phyloP scores from a whole-genome alignment of 2,888 invertebrate genomes.

The Parelbella ahira region DNA sequence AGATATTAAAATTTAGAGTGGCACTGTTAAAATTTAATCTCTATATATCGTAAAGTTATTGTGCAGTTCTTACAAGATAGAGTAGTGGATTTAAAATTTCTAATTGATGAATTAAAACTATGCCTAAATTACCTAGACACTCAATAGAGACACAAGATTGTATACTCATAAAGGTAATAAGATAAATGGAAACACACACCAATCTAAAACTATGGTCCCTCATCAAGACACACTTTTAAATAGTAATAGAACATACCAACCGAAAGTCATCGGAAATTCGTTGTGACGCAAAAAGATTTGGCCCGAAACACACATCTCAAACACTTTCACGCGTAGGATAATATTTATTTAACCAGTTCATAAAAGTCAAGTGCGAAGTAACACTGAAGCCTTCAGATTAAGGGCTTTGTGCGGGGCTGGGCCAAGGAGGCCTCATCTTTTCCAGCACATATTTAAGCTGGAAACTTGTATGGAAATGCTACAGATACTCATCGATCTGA shows the following conservation, averaged over 20 bases:
- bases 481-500: conserved; percentile 83
- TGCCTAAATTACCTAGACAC: conserved; percentile 38
- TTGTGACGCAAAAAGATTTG: conserved; percentile 42
- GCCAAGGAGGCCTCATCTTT: conserved; percentile 70
- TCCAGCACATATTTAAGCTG: conserved; percentile 76
- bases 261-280: conserved; percentile 51
- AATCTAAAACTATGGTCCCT: conserved; percentile 66
- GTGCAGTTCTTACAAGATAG: conserved; percentile 61
- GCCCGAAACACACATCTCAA: conserved; percentile 30
- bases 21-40: conserved; percentile 61
- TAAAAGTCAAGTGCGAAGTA: conserved; percentile 43
- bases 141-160: conserved; percentile 50
- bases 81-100: conserved; percentile 42
- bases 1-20: conserved; percentile 59
- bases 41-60: conserved; percentile 48
- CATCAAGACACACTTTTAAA: conserved; percentile 58
- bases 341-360: conserved; percentile 21
- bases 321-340: conserved; percentile 17
- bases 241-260: conserved; percentile 38
- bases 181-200: conserved; percentile 54
- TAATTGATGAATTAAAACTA: conserved; percentile 37
- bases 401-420: conserved; percentile 66
- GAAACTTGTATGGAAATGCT: conserved; percentile 77
- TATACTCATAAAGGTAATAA: conserved; percentile 44
- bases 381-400: conserved; percentile 38